Percentiles rank a stretch among this genome's conserved stretches.
Conservation (phyloP, 1,140 invertebrate species). For the Panagrolaimus sp. region DNA sequence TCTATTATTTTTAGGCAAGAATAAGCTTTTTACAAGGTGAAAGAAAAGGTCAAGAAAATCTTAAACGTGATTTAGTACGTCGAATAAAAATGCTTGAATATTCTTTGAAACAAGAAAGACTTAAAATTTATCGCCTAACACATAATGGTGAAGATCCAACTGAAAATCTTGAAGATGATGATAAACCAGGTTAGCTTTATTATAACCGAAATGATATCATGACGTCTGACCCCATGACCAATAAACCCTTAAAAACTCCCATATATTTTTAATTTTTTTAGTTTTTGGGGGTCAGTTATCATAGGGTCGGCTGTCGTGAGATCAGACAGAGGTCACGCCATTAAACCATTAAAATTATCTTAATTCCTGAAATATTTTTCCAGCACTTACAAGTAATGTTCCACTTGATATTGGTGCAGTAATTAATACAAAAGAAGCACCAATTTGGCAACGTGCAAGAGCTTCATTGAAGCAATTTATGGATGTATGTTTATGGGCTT, state of each 20-base stretch:
- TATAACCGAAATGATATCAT: no score
- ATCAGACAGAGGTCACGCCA: no score
- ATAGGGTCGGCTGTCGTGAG: no score
- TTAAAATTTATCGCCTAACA: conserved; percentile 49
- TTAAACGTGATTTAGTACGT: conserved; percentile 94
- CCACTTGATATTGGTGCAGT: conserved; percentile 26
- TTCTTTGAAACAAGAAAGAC: conserved; percentile 92
- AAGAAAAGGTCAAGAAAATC: conserved; percentile 95
- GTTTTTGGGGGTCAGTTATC: no score
- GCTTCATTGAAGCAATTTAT: conserved; percentile 49
- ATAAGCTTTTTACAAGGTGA: conserved; percentile 98
- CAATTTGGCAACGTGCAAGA: conserved; percentile 32
- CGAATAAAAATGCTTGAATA: conserved; percentile 99
- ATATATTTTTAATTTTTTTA: no score
- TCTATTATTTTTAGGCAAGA: conserved; percentile 69
- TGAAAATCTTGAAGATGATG: conserved; percentile 25
- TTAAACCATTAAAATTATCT: no score
- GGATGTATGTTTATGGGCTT: conserved; percentile 76
- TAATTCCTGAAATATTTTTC: no score
- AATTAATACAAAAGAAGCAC: conserved; percentile 7
- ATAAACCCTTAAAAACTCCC: no score
- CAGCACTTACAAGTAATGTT: background rate
- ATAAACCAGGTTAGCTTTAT: background rate
- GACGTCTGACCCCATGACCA: no score
- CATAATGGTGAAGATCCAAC: conserved; percentile 50